phyloP scores from a whole-genome alignment of 2,888 invertebrate genomes.

The Perdita meconis region DNA sequence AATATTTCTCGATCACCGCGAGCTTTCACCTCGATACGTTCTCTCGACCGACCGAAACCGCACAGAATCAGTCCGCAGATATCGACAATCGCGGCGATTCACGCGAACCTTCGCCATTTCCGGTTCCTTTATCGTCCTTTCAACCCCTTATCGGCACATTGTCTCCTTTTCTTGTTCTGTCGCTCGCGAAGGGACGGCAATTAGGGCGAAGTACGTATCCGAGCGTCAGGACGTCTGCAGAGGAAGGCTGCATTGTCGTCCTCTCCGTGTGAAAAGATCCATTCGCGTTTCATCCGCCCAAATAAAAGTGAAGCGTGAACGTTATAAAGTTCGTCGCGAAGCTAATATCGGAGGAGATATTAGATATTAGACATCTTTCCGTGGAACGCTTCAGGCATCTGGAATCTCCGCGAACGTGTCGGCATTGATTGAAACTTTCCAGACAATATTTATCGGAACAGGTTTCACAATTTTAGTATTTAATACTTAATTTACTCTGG shows the following conservation, averaged over 20 bases:
- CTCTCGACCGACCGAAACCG: slow-evolving; percentile 19
- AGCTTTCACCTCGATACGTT: slow-evolving; percentile 12
- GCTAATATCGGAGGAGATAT: slow-evolving; percentile 40
- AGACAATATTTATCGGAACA: background rate
- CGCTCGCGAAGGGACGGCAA: slow-evolving; percentile 37
- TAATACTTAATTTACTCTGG: too few species aligned
- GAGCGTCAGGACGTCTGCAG: slow-evolving; percentile 46
- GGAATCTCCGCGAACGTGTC: background rate
- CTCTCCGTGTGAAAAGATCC: slow-evolving; percentile 22
- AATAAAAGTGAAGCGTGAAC: slow-evolving; percentile 28
- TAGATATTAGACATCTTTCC: slow-evolving; percentile 19
- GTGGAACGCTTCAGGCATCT: background rate
- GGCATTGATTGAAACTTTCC: background rate
- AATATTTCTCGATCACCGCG: background rate
- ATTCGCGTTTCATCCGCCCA: slow-evolving; percentile 6
- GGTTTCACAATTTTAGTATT: too few species aligned
- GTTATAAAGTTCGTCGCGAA: slow-evolving; percentile 26
- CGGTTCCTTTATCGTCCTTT: slow-evolving; percentile 33
- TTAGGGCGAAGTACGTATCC: slow-evolving; percentile 45
- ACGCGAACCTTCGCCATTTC: background rate
- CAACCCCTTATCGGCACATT: slow-evolving; percentile 53
- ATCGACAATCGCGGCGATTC: slow-evolving; percentile 10
- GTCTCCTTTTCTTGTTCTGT: slow-evolving; percentile 26
- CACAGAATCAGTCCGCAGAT: slow-evolving; percentile 4
- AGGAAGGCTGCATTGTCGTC: slow-evolving; percentile 60